Percentiles rank a stretch among this genome's conserved stretches.
Conservation (phyloP, 64 coral and sea anemone species). For the Stylophora pistillata region DNA sequence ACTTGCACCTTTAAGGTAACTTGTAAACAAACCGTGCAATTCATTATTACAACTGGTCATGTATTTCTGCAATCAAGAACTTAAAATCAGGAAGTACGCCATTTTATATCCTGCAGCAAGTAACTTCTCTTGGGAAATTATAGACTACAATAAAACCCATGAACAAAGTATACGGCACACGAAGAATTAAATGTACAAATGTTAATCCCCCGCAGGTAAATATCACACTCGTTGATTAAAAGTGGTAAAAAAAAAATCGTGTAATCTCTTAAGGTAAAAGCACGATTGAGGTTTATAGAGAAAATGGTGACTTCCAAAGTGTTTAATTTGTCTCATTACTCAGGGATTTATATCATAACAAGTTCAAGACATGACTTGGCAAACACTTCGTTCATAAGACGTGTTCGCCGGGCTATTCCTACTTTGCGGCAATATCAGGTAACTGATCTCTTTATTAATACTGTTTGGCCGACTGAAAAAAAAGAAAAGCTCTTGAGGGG, state of each 20-base stretch:
- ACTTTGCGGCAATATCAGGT: constrained; percentile 1
- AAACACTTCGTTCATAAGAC: not conserved
- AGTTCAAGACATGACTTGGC: not conserved
- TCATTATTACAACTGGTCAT: not conserved
- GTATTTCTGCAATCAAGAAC: not conserved
- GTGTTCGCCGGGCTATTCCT: not conserved
- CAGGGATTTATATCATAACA: constrained; percentile 1
- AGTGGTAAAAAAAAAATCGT: not conserved
- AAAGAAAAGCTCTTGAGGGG: no score
- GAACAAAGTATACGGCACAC: constrained; percentile 1
- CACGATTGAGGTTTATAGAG: not conserved
- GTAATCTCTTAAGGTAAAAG: not conserved
- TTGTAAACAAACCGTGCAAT: not conserved
- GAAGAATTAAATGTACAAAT: not conserved
- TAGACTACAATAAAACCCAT: not conserved
- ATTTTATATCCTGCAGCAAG: not conserved
- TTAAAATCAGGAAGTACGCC: not conserved
- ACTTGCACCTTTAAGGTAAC: not conserved
- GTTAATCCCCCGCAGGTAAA: constrained; percentile 11
- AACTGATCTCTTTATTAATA: constrained; percentile 20
- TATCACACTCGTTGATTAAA: not conserved
- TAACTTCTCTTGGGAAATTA: not conserved
- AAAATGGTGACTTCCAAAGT: not conserved
- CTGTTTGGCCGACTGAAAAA: not conserved
- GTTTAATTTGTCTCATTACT: constrained; percentile 19